phyloP scores from a whole-genome alignment of 1,140 invertebrate genomes.

The Lordiphosa clarofinis region DNA sequence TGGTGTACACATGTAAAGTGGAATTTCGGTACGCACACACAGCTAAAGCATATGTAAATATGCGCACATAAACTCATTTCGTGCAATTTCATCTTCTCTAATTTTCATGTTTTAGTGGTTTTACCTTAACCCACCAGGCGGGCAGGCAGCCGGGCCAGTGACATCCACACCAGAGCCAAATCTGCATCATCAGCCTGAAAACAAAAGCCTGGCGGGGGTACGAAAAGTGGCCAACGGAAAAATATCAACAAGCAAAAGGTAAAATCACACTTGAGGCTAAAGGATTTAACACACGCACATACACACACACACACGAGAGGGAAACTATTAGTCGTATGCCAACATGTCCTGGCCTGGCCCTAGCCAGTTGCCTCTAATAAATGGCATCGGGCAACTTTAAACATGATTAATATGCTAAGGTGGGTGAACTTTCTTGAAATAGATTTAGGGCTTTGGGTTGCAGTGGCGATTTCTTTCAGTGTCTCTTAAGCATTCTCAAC shows the following conservation, averaged over 20 bases:
- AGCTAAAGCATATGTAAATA: neutral
- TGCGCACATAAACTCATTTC: constrained; percentile 54
- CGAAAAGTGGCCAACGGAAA: constrained; percentile 43
- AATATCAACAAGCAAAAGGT: constrained; percentile 42
- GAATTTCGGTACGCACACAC: constrained; percentile 35
- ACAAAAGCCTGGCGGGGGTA: too few species aligned
- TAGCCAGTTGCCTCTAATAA: constrained; percentile 57
- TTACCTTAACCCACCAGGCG: constrained; percentile 4
- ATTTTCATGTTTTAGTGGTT: constrained; percentile 63
- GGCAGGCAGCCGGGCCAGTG: constrained; percentile 6
- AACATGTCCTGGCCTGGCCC: constrained; percentile 3
- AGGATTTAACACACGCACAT: constrained; percentile 31
- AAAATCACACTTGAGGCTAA: constrained; percentile 43
- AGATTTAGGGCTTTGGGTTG: constrained; percentile 56
- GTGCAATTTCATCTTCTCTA: constrained; percentile 67
- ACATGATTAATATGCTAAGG: constrained; percentile 54
- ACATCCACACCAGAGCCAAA: constrained; percentile 10
- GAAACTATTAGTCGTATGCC: constrained; percentile 43
- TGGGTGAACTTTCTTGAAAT: constrained; percentile 29
- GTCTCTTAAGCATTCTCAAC: constrained; percentile 28
- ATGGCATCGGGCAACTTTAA: constrained; percentile 47
- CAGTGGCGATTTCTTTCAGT: neutral
- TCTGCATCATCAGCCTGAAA: too few species aligned
- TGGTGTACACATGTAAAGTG: too few species aligned
- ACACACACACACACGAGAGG: constrained; percentile 4